A percentile compares a stretch with the other conserved stretches of the same genome.
Evolutionary conservation across 1,140 invertebrate genomes (phyloP).

Genomic region (Pogonomyrmex californicus): DNA sequence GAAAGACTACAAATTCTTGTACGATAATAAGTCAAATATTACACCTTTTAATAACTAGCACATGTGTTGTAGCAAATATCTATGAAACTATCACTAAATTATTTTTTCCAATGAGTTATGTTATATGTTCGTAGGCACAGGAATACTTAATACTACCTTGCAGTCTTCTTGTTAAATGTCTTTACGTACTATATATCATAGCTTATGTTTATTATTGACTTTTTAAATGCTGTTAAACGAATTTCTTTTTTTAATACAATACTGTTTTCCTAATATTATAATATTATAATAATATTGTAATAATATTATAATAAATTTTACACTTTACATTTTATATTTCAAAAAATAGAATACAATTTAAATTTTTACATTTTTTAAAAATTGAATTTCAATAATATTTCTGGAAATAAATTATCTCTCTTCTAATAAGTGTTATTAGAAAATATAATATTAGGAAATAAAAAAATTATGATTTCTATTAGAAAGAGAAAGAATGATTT

Average conservation of each 20-base stretch:
- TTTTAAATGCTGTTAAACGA: background rate
- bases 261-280: background rate
- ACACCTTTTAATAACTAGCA: background rate
- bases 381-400: constrained; percentile 12
- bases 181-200: background rate
- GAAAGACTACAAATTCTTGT: background rate
- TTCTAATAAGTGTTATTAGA: background rate
- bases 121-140: constrained; percentile 14
- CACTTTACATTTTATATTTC: background rate
- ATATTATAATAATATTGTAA: background rate
- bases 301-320: too few species aligned
- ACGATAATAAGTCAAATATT: background rate
- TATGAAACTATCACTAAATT: background rate
- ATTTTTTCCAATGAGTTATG: background rate
- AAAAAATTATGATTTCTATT: background rate
- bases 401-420: background rate
- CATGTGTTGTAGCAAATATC: background rate
- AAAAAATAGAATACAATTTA: background rate
- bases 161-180: constrained; percentile 71
- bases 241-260: background rate
- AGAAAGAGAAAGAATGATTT: background rate
- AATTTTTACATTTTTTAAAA: background rate
- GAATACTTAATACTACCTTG: constrained; percentile 70
- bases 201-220: background rate
- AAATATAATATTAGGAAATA: background rate